These are phyloP conservation scores for Copsychus sechellarum DNA, from an alignment of 2,113 vertebrate genomes.

Conservation along the genomic window DNA sequence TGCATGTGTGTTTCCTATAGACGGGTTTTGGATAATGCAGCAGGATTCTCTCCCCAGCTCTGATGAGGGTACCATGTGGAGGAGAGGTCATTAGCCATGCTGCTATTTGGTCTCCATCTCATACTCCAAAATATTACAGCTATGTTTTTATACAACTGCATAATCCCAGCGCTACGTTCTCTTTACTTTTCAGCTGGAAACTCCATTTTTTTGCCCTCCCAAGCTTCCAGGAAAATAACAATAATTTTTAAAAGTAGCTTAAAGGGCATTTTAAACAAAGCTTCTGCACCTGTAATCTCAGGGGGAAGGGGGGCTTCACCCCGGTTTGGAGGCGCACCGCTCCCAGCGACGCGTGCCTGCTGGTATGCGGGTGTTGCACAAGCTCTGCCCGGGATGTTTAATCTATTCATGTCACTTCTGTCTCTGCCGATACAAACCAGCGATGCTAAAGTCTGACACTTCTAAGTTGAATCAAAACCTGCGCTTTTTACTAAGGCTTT, in stretches of 20 bases:
- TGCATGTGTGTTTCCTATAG: conserved; percentile 56
- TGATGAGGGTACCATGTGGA: conserved; percentile 74
- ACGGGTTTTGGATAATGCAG: conserved; percentile 63
- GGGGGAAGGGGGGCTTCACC: not conserved
- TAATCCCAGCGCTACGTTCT: not conserved
- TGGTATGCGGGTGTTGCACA: not conserved
- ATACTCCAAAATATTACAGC: conserved; percentile 63
- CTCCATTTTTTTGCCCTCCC: not conserved
- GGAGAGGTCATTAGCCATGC: conserved; percentile 64
- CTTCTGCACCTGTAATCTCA: conserved; percentile 49
- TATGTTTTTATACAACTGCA: conserved; percentile 30
- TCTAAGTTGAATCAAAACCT: not conserved
- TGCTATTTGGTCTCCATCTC: conserved; percentile 70
- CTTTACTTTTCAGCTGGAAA: not conserved
- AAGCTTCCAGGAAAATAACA: conserved; percentile 12
- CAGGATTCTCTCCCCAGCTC: conserved; percentile 63
- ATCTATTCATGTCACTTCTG: not conserved
- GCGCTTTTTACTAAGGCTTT: not conserved
- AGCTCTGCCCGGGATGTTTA: conserved; percentile 3
- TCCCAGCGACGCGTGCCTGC: not conserved
- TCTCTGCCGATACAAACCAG: not conserved
- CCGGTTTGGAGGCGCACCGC: not conserved
- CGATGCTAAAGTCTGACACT: not conserved
- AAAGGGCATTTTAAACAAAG: conserved; percentile 26
- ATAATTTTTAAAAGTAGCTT: not conserved